A percentile compares a stretch with the other conserved stretches of the same genome.
These are phyloP conservation scores for Actias luna DNA, from an alignment of 2,888 invertebrate species.

Conservation along the genomic window DNA sequence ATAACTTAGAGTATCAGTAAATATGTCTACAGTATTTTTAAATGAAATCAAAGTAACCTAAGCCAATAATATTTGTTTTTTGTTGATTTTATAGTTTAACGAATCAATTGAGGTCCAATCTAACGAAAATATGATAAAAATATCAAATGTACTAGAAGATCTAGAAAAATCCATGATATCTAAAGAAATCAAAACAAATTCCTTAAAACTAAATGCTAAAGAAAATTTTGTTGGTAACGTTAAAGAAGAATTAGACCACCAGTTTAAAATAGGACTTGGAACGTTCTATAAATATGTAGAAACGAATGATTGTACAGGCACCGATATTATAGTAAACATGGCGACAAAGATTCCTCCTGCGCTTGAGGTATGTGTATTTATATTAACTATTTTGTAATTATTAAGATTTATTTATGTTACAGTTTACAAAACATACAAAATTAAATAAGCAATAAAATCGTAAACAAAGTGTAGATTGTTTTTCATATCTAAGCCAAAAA, in stretches of 20 bases:
- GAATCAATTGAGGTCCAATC: conserved; percentile 5
- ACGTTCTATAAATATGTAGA: conserved; percentile 18
- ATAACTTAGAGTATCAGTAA: no score
- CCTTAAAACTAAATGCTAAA: background rate
- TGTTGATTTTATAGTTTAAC: conserved; percentile 7
- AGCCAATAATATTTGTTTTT: no score
- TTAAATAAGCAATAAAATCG: no score
- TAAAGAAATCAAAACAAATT: conserved; percentile 5
- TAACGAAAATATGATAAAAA: conserved; percentile 10
- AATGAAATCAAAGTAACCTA: no score
- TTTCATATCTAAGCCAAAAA: no score
- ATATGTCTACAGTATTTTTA: no score
- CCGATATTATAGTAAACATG: conserved; percentile 22
- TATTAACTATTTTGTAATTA: background rate
- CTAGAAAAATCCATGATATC: conserved; percentile 12
- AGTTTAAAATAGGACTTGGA: conserved; percentile 16
- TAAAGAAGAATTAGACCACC: background rate
- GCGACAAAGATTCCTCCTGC: conserved; percentile 12
- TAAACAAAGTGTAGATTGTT: no score
- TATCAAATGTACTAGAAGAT: conserved; percentile 4
- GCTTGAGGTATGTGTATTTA: background rate
- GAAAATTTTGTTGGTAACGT: background rate
- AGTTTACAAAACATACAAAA: background rate
- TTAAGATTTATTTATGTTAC: background rate
- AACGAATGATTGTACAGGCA: conserved; percentile 17